These are phyloP conservation scores for Peromyscus polionotus DNA, from an alignment of 2,113 vertebrate genomes.

Conservation along the genomic window DNA sequence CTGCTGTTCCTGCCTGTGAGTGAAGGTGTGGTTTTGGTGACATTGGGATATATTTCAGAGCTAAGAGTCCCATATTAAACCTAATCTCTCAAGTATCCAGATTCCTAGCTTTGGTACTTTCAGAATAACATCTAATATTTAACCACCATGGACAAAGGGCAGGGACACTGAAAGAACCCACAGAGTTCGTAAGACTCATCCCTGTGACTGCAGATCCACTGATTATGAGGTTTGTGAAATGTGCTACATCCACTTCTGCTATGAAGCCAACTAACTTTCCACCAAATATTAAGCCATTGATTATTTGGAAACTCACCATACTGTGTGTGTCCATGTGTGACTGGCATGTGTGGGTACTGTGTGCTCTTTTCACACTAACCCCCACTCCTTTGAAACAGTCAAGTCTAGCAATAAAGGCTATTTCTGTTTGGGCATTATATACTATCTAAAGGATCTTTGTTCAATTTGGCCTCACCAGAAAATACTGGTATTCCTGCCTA, in stretches of 20 bases:
- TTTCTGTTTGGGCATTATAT: background rate
- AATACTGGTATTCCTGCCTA: background rate
- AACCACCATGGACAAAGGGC: background rate
- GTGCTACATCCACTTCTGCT: background rate
- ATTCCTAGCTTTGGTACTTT: background rate
- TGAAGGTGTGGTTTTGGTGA: background rate
- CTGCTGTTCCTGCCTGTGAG: background rate
- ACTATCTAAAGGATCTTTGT: background rate
- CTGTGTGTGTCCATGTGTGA: background rate
- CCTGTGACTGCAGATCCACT: background rate
- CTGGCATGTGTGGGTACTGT: background rate
- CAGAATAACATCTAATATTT: slow-evolving; percentile 6
- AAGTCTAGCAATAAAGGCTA: background rate
- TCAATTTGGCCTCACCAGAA: background rate
- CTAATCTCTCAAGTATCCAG: background rate
- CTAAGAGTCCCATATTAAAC: background rate
- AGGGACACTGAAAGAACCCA: background rate
- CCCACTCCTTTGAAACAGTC: slow-evolving; percentile 7
- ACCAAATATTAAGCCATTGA: background rate
- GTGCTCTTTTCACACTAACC: background rate
- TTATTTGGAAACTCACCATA: slow-evolving; percentile 45
- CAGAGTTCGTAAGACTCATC: background rate
- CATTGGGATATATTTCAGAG: background rate
- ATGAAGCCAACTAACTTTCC: background rate
- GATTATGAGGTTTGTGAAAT: background rate